Base-by-base conservation (phyloP, 2,113 vertebrate species). In the Mobula hypostoma region DNA sequence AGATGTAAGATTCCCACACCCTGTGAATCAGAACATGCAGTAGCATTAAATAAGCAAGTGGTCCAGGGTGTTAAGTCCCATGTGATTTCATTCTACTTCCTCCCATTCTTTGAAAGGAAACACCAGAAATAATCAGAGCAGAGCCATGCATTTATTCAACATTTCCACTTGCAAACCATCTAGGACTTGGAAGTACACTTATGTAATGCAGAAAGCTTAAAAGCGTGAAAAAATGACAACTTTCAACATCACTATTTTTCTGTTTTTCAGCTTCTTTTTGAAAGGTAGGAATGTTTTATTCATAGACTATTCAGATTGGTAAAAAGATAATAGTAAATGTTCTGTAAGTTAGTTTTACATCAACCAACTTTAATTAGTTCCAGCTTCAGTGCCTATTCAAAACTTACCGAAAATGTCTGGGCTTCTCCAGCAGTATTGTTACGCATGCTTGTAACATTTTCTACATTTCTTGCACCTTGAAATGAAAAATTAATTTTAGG, bases 21-120 rank as follows among this genome's bases (percentile, higher is more conserved):
- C 95, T 79, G 68, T 93, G 91, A 93, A 93, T 92, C 90, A 92
- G 90, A 92, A 72, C 32, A 92, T 95, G 48, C 48, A 48, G 48
- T 48, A 95, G 94, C 94, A 63, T 95, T 70, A 24, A 1, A 93
- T 48, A 72, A 70, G 70, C 90, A 92, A 92, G 48, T 40, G 95
- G 95, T 95, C 95, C 94, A 95, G 95, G 94, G 94, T 95, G 90
- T 94, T 94, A 63, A 74, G 95, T 97, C 97, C 96, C 96, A 94
- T 96, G 95, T 95, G 95, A 94, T 96, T 95, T 95, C 96, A 97
- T 97, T 96, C 96, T 95, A 96, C 96, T 98, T 98, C 98, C 97
- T 98, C 96, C 97, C 96, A 98, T 98, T 98, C 97, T 97, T 98
- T 94, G 94, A 96, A 97, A 98, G 97, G 97, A 98, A 98, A 95